phyloP scores from a whole-genome alignment of 1,140 invertebrate species.

The Steinernema khuongi region DNA sequence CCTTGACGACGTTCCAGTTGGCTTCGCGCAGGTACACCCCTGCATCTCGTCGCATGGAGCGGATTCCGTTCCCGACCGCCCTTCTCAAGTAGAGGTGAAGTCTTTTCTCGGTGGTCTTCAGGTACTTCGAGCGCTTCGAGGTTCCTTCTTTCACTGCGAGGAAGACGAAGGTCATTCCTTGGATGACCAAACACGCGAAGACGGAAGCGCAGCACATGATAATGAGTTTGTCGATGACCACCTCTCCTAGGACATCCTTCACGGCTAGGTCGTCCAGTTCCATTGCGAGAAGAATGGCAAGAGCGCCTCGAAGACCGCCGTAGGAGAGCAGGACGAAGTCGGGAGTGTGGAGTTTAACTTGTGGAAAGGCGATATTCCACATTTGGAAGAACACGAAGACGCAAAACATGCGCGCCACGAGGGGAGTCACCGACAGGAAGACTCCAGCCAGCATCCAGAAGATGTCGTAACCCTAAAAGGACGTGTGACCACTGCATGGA shows the following conservation, averaged over 20 bases:
- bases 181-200: neutral
- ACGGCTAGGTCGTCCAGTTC: slow-evolving; percentile 11
- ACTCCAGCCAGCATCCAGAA: slow-evolving; percentile 6
- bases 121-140: slow-evolving; percentile 15
- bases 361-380: neutral
- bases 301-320: slow-evolving; percentile 21
- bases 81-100: neutral
- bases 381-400: slow-evolving; percentile 23
- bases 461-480: slow-evolving; percentile 6
- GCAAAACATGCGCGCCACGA: slow-evolving; percentile 14
- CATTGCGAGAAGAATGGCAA: slow-evolving; percentile 17
- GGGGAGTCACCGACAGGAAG: neutral
- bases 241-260: neutral
- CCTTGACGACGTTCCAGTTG: slow-evolving; percentile 17
- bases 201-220: neutral
- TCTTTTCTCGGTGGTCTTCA: neutral
- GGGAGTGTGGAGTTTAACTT: neutral
- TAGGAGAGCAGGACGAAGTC: slow-evolving; percentile 26
- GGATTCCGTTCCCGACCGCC: slow-evolving; percentile 9
- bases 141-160: slow-evolving; percentile 18
- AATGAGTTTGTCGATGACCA: neutral
- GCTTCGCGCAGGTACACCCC: slow-evolving; percentile 7
- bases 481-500: neutral
- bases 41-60: slow-evolving; percentile 13
- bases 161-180: slow-evolving; percentile 18